Conservation (phyloP, 1,140 invertebrate genomes). For the Thalassaphorura encarpata region DNA sequence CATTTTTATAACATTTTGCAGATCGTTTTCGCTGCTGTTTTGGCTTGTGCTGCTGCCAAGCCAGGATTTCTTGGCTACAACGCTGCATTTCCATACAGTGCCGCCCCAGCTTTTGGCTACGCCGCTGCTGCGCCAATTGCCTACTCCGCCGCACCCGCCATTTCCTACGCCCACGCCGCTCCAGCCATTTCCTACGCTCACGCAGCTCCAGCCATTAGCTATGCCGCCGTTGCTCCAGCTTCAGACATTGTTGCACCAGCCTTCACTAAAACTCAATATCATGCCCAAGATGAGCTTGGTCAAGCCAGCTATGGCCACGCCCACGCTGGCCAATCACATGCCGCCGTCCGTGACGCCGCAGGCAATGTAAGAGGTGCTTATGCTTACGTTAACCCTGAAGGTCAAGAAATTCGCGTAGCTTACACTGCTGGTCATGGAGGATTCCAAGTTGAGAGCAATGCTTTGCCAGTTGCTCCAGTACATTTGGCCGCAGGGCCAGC, state of each 20-base stretch:
- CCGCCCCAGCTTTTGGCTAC: no score
- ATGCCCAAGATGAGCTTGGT: conserved; percentile 33
- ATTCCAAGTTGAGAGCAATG: conserved; percentile 45
- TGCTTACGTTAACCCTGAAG: conserved; percentile 11
- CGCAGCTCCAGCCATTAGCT: conserved; percentile 3
- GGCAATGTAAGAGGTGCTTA: conserved; percentile 35
- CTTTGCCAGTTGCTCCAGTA: conserved; percentile 43
- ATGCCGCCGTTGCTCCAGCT: conserved; percentile 8
- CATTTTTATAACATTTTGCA: no score
- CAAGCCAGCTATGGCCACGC: conserved; percentile 31
- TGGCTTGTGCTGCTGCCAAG: conserved; percentile 11
- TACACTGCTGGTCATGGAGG: conserved; percentile 42
- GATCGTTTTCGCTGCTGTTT: conserved; percentile 17
- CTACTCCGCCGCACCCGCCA: not conserved
- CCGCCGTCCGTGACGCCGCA: conserved; percentile 32
- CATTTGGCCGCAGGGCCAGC: conserved; percentile 34
- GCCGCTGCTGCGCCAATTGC: conserved; percentile 6
- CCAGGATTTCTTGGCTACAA: conserved; percentile 3
- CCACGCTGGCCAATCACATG: conserved; percentile 32
- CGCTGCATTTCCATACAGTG: not conserved
- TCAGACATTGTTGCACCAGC: conserved; percentile 22
- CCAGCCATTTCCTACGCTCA: conserved; percentile 3
- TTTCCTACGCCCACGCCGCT: conserved; percentile 4
- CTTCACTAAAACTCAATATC: conserved; percentile 33
- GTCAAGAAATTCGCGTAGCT: conserved; percentile 34